Base-by-base conservation (phyloP, 2,888 invertebrate genomes). In the Tolmerus cingulatus region DNA sequence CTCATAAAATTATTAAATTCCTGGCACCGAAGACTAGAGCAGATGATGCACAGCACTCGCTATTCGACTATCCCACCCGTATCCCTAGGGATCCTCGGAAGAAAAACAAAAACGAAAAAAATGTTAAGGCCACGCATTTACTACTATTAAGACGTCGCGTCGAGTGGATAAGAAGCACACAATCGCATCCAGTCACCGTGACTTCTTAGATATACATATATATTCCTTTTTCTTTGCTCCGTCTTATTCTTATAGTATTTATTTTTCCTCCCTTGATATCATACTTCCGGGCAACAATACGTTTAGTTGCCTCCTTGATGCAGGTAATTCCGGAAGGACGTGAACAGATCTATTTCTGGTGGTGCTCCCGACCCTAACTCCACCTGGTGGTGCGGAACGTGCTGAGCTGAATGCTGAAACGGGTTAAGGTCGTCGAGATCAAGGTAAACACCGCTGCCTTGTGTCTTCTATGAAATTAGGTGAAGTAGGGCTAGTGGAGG, bases 1-100 rank as follows among this genome's bases (percentile, higher is more conserved):
- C 55, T 81, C 81, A 81, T 81, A 81, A 81, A 81, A 81, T 81
- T 81, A 81, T 81, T 81, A 81, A 81, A 81, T 81, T 81, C 55
- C 51, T 30, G 16, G 81, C 81, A 81, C 34, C 55, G 81, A 23
- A 81, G 14, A 34, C 66, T 66, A 12, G 27, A 66, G 23, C 66
- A 66, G 66, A 66, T 66, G 66, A 66, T 23, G 34, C 34, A 66
- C 66, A 66, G 66, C 66, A 57, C 23, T 23, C 16, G n/a, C 46
- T 51, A 5, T n/a, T n/a, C 46, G 46, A 5, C n/a, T 12, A 51
- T n/a, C n/a, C 51, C 7, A 7, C 19, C 7, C n/a, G n/a, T 19
- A 51, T 19, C 51, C 19, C 51, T 7, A 4, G 14, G 43, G 43
- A 46, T 51, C 2, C 2, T 27, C 3, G 27, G 66, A 23, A 66